Base-by-base conservation (phyloP, 2,797 vertebrate species). In the Enteromius trimaculatus region DNA sequence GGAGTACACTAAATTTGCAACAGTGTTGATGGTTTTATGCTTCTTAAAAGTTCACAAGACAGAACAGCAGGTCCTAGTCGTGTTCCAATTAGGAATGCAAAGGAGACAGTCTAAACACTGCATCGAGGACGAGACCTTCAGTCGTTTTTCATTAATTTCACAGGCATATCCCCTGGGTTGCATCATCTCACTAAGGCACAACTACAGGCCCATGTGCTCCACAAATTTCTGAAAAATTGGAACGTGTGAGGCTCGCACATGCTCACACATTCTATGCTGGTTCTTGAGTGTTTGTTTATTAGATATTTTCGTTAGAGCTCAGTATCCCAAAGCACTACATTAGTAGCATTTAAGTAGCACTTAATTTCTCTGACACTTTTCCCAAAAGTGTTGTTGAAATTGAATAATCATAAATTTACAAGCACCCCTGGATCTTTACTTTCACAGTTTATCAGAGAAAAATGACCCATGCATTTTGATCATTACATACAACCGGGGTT, bases 21-120 rank as follows among this genome's bases (percentile, higher is more conserved):
- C 49, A 17, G 19, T 78, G 17, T 53, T 71, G 82, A 80, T 49
- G 66, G 68, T 16, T 84, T 81, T 60, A 53, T 51, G 14, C 71
- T 81, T 29, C 44, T 70, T 34, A 62, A 74, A 1, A 55, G 62
- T 23, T 37, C 65, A 77, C 79, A 72, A 66, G 60, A 75, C 60
- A 79, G 37, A 66, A 71, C 39, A 80, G n/a, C 21, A 64, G 44
- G 17, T 70, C 26, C 72, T 17, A 47, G 17, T 69, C 29, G 9
- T 77, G 49, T 84, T 80, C 19, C 26, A 82, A 75, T 85, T 80
- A 64, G 72, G 64, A 23, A 72, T n/a, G 16, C 70, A 79, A 82
- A 80, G 77, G 72, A 49, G 66, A 88, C 39, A 77, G 77, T 86
- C 74, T 74, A 82, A 71, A 86, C 69, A 77, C 55, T 23, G n/a